Percentiles rank a stretch among this genome's conserved stretches.
phyloP scores from a whole-genome alignment of 1,140 invertebrate genomes.

The Zaprionus gabonicus region DNA sequence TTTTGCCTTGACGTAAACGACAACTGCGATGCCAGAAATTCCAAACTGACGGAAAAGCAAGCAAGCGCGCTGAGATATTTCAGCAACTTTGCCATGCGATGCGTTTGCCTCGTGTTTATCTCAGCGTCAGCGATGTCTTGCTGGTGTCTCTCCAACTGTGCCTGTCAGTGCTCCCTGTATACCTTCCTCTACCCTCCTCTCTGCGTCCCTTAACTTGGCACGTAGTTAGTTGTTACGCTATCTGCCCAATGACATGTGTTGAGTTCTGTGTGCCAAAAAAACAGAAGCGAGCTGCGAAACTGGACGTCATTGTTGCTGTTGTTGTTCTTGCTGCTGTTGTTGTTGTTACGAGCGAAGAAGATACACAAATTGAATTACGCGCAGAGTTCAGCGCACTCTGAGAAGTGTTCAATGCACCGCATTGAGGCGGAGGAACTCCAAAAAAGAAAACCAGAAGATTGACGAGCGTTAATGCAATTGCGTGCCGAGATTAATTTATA shows the following conservation, averaged over 20 bases:
- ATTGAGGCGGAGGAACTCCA: constrained; percentile 29
- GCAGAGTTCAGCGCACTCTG: constrained; percentile 74
- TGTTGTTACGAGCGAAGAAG: constrained; percentile 22
- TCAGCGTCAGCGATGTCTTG: not conserved
- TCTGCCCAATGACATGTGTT: constrained; percentile 75
- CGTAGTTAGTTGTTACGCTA: constrained; percentile 65
- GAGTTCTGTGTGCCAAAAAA: constrained; percentile 66
- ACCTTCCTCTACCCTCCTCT: not conserved
- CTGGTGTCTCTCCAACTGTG: constrained; percentile 17
- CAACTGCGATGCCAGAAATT: constrained; percentile 67
- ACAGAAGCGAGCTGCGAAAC: constrained; percentile 22
- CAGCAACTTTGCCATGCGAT: constrained; percentile 54
- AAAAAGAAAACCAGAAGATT: constrained; percentile 12
- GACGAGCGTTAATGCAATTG: constrained; percentile 56
- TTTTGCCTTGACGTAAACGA: constrained; percentile 69
- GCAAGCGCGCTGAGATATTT: constrained; percentile 62
- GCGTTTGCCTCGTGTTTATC: constrained; percentile 24
- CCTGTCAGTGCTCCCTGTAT: not conserved
- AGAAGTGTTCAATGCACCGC: constrained; percentile 66
- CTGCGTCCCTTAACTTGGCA: constrained; percentile 33
- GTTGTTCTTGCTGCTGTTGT: constrained; percentile 67
- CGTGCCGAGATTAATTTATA: constrained; percentile 70
- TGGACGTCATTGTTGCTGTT: constrained; percentile 66
- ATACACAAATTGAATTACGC: constrained; percentile 53
- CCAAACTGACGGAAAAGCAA: constrained; percentile 80